A percentile compares a stretch with the other conserved stretches of the same genome.
phyloP scores from a whole-genome alignment of 2,888 invertebrate species.

The Palloptera scutellata region DNA sequence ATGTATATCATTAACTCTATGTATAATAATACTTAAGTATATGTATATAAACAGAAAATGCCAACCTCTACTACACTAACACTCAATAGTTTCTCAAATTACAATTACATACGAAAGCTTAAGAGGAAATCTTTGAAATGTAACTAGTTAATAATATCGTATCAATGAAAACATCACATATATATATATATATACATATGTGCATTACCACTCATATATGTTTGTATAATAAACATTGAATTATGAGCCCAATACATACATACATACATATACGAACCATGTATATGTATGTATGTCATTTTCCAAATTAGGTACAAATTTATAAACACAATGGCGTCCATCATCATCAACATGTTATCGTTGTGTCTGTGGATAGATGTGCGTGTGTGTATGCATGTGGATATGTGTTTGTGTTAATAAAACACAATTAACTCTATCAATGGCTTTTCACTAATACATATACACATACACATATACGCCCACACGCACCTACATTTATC shows the following conservation, averaged over 20 bases:
- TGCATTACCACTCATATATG: too few relatives aligned
- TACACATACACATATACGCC: slow-evolving; percentile 2
- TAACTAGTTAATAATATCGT: too few relatives aligned
- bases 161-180: too few relatives aligned
- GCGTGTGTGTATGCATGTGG: background rate
- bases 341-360: slow-evolving; percentile 52
- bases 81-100: too few relatives aligned
- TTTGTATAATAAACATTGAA: too few relatives aligned
- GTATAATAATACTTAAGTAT: too few relatives aligned
- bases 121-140: too few relatives aligned
- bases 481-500: background rate
- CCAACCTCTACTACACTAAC: too few relatives aligned
- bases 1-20: too few relatives aligned
- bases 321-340: slow-evolving; percentile 50
- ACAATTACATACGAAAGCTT: too few relatives aligned
- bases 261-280: background rate
- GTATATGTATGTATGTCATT: background rate
- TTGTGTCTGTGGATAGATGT: slow-evolving; percentile 24
- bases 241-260: background rate
- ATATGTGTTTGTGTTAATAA: slow-evolving; percentile 59
- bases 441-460: slow-evolving; percentile 44
- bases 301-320: slow-evolving; percentile 35
- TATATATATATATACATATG: too few relatives aligned
- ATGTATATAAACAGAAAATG: too few relatives aligned
- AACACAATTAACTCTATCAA: slow-evolving; percentile 63